Base-by-base conservation (phyloP, 2,113 vertebrate genomes). In the Sorex araneus region DNA sequence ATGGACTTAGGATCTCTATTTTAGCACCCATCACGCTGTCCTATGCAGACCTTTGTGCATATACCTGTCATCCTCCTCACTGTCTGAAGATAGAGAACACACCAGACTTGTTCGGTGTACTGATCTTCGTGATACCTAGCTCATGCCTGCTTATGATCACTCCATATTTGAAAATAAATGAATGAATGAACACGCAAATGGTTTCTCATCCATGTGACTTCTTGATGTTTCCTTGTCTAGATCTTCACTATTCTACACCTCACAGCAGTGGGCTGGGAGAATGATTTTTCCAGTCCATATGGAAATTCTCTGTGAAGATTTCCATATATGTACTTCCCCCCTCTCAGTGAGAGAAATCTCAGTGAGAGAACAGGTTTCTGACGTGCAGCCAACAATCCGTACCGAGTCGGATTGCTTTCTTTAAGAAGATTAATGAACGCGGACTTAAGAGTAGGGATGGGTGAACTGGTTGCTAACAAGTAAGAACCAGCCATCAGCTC, bases 401-500 rank as follows among this genome's bases (percentile, higher is more conserved):
- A 95, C 92, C 91, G 84, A 94, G 87, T 96, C 93, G 91, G 76
- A 70, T 91, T 91, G 84, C 91, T 92, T 94, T 92, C 93, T 94
- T 95, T 96, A 84, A 95, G 95, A 95, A 96, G 97, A 97, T 96
- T 96, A 97, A 97, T 96, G 95, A 95, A 95, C 63, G 92, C 89
- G 87, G 92, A 94, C 84, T 96, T 96, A 96, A 94, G 91, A 94
- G 95, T 93, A 97, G 94, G 96, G 94, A 88, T 95, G 94, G 92
- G 95, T 96, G 66, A 94, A 94, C 92, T 96, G 78, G 94, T 96
- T 95, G 78, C 87, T 83, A 93, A 97, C 96, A 97, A 97, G 97
- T 96, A 96, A 92, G 96, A 96, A 96, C 96, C 96, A 96, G 97
- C 94, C 78, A 43, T 89, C 75, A 95, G 91, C 96, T 95, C 93